phyloP scores from a whole-genome alignment of 1,140 invertebrate species.

The Aplysia californica region DNA sequence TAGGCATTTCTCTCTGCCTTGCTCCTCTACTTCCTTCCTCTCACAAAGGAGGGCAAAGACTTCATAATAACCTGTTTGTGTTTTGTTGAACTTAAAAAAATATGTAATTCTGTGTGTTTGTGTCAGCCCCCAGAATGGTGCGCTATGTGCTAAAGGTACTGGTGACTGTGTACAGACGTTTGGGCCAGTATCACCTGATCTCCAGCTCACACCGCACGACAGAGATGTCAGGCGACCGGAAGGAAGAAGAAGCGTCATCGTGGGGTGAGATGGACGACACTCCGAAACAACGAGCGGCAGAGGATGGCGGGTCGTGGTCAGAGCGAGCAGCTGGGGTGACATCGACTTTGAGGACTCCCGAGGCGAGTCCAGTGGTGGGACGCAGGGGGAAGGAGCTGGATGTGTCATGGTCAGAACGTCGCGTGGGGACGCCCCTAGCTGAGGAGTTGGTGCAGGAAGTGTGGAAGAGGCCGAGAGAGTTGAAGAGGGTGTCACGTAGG shows the following conservation, averaged over 20 bases:
- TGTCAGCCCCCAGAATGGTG: background rate
- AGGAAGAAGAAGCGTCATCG: background rate
- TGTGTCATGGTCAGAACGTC: constrained; percentile 6
- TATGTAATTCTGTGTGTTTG: too few species aligned
- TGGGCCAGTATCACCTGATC: background rate
- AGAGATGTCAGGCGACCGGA: background rate
- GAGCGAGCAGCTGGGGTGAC: background rate
- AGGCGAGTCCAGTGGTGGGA: background rate
- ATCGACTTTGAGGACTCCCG: constrained; percentile 6
- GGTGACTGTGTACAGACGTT: constrained; percentile 8
- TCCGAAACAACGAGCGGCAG: too few species aligned
- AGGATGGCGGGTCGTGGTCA: constrained; percentile 1
- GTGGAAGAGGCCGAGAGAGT: background rate
- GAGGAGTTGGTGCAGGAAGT: background rate
- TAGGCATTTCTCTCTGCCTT: too few species aligned
- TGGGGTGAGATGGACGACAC: too few species aligned
- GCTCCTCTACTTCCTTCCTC: too few species aligned
- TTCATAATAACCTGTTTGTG: too few species aligned
- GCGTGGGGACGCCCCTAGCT: background rate
- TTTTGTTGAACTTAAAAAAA: too few species aligned
- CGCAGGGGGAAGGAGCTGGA: constrained; percentile 2
- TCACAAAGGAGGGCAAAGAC: too few species aligned
- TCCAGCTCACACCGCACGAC: background rate
- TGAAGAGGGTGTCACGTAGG: constrained; percentile 2
- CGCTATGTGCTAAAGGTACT: background rate